A percentile compares a stretch with the other conserved stretches of the same genome.
Evolutionary conservation across 2,797 vertebrate species (phyloP).

Genomic region (Poecilia velifera): DNA sequence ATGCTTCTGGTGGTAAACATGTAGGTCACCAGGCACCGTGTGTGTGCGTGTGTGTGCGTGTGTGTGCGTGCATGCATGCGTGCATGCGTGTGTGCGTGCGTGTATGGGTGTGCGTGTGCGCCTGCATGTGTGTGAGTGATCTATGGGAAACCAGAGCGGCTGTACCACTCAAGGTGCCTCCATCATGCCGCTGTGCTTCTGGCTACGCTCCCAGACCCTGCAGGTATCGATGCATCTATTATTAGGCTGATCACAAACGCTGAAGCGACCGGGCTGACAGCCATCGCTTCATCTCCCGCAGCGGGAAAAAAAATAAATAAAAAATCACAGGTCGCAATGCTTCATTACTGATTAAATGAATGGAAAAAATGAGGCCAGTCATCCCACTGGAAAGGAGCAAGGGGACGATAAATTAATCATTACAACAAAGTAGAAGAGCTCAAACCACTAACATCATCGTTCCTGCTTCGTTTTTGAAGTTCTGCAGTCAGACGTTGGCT

Average conservation of each 20-base stretch:
- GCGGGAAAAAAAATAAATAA: constrained; percentile 9
- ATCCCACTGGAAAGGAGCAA: constrained; percentile 49
- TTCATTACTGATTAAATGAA: constrained; percentile 44
- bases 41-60: constrained; percentile 34
- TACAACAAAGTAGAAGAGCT: constrained; percentile 60
- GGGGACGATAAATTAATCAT: constrained; percentile 73
- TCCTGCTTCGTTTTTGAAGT: constrained; percentile 31
- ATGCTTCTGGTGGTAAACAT: constrained; percentile 31
- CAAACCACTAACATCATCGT: constrained; percentile 16
- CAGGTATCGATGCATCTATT: constrained; percentile 80
- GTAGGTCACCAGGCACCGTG: constrained; percentile 51
- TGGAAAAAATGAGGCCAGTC: constrained; percentile 59
- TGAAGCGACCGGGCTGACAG: constrained; percentile 48
- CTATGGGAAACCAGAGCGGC: constrained; percentile 44
- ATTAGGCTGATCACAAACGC: constrained; percentile 73
- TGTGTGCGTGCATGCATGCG: not conserved
- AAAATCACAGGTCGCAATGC: constrained; percentile 33
- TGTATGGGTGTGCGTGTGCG: constrained; percentile 16
- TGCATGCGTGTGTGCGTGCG: constrained; percentile 7
- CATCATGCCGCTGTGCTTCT: constrained; percentile 41
- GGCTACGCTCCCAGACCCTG: constrained; percentile 52
- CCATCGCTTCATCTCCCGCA: constrained; percentile 50
- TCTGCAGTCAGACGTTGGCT: constrained; percentile 50
- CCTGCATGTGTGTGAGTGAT: constrained; percentile 24
- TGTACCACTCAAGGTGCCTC: constrained; percentile 62